Evolutionary conservation across 2,888 invertebrate species (phyloP), one percentile per base, ranked within the genome.

Genomic region (Cantharis lateralis): DNA sequence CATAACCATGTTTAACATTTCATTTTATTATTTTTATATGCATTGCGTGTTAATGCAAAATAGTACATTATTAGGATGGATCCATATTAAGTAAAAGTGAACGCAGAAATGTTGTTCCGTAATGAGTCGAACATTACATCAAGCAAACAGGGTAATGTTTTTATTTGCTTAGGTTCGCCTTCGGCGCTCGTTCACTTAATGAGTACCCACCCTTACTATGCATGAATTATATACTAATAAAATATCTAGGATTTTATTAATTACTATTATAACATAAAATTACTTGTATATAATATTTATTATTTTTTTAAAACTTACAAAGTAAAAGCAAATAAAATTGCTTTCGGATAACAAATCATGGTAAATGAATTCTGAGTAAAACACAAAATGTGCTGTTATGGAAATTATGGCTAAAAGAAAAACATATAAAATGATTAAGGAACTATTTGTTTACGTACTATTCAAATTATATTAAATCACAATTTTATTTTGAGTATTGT

Each of bases 401-500:
- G 68, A 73, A 68, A 62, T 62, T 75, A 78, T 72, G 73, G 73
- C 76, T 73, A 79, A 77, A 78, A 78, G 76, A 76, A 79, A 32
- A 66, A 77, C 72, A 74, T 70, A 77, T 63, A 76, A 77, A 72
- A 69, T 66, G 78, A 75, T 76, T 81, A 77, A 83, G 83, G 83
- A 83, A 83, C 83, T 82, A 80, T 76, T 64, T 77, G 79, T 78
- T 74, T 72, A 75, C 72, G 76, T 80, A 69, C 77, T 80, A 80
- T 78, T 81, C 81, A 80, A 66, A 66, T 24, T 20, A 16, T 13
- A 66, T 66, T 66, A 82, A 80, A 86, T 87, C 86, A 86, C 86
- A 87, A 80, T 84, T 82, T 83, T 83, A 81, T 81, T 83, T 83
- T 87, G 87, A 86, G 86, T 87, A 86, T 86, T 86, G 84, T 85